Evolutionary conservation across 2,113 vertebrate genomes (phyloP), one percentile per base, ranked within the genome.

Genomic region (Ginglymostoma cirratum): DNA sequence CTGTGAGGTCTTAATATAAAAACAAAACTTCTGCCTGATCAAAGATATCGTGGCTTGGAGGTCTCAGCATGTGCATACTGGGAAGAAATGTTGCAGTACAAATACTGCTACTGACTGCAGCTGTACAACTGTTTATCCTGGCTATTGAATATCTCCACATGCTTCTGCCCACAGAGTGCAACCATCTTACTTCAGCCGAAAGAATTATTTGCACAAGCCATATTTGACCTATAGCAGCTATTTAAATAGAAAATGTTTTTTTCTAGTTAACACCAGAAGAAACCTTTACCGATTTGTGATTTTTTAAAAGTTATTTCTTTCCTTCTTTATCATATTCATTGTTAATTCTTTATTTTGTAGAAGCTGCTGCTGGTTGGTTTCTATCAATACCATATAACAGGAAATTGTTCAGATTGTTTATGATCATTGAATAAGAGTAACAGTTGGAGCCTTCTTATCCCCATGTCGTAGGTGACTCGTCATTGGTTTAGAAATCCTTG

Each of bases 401-500:
- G 42, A 95, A 95, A 95, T 52, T 72, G 8, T 19, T 12, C 69
- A 34, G 67, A 21, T 23, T 72, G 42, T 67, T 45, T 66, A 34
- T 95, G 69, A 52, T 30, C 67, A 95, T 95, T 61, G 30, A 95
- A 21, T 52, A 72, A n/a, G 30, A 65, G 45, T 76, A 72, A 72
- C 27, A 95, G n/a, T 8, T 70, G 66, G 17, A 45, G 42, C 69
- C 21, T 30, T 89, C 17, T 72, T 94, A 70, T 72, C 38, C 7
- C 67, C 67, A 95, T 17, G 2, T 27, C 34, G 45, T 95, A 52
- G 12, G 70, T 21, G 69, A 94, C 21, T 67, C 45, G n/a, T 10
- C 93, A 69, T 70, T 30, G 67, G 52, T 48, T 42, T 97, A 99
- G 97, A 99, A 99, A 97, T 99, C 98, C 96, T 98, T 98, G 97